Evolutionary conservation across 2,797 vertebrate genomes (phyloP).

Genomic region (Tamandua tetradactyla): DNA sequence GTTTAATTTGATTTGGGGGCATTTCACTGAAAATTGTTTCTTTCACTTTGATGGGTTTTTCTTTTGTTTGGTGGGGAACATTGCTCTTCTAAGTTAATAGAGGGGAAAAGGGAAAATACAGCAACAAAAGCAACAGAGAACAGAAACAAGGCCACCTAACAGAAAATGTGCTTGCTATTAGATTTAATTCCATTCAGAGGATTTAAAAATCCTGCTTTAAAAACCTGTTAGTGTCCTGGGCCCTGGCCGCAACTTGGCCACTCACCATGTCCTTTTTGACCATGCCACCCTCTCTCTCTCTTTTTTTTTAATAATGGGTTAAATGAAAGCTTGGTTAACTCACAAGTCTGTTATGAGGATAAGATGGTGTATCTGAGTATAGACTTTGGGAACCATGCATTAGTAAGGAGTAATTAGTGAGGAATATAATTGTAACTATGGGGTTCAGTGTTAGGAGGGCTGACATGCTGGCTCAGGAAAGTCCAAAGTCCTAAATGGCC

Average conservation of each 20-base stretch:
- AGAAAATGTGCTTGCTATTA: neutral
- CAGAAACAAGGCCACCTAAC: neutral
- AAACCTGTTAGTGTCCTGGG: neutral
- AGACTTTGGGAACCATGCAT: neutral
- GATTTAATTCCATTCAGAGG: neutral
- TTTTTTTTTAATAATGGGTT: neutral
- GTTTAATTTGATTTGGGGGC: neutral
- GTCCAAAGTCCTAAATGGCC: neutral
- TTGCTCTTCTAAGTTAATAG: neutral
- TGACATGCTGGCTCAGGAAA: neutral
- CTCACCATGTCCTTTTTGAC: rapidly evolving
- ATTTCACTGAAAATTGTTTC: neutral
- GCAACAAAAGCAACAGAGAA: neutral
- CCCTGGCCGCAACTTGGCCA: neutral
- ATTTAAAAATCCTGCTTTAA: neutral
- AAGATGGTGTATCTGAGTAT: neutral
- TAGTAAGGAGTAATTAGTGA: neutral
- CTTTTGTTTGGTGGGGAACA: neutral
- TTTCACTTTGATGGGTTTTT: neutral
- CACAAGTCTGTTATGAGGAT: neutral
- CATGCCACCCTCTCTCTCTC: neutral
- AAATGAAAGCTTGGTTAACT: neutral
- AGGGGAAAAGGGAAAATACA: neutral
- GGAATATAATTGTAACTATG: neutral
- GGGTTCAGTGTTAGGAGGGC: rapidly evolving